Base-by-base conservation (phyloP, 2,888 invertebrate genomes). In the Agapostemon virescens region DNA sequence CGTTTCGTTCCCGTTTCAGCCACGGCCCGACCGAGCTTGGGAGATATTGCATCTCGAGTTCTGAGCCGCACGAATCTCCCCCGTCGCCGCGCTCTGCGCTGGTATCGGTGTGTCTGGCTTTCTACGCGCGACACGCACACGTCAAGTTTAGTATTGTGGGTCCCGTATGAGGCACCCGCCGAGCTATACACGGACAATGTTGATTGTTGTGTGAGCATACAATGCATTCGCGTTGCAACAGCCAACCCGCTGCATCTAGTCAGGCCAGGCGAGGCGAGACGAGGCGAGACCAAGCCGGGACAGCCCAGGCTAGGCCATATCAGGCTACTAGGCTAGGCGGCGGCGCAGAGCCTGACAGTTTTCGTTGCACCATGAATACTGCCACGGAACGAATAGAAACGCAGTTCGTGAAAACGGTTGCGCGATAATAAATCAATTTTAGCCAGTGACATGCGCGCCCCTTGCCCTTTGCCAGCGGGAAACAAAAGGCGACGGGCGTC, bases 201-300 rank as follows among this genome's bases (percentile, higher is more conserved):
- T 89, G 88, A 89, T 88, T 88, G 89, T 89, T 87, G 88, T 84
- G 86, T 82, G 84, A 87, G 88, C 86, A 88, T 86, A 89, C 89
- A 87, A 88, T 89, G 88, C 85, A 81, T 82, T 74, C 75, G 77
- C 77, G 83, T 80, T 84, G 82, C 84, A 82, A 85, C 85, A 84
- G 85, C 69, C 30, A 7, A 5, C 38, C 72, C 49, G 63, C 58
- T 68, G 63, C 81, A 55, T 70, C 74, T 70, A 73, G 66, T 82
- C 79, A 71, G 82, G 66, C 17, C 26, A 17, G 26, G 26, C 26
- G 15, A 15, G 55, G 5, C 26, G 23, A 23, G 23, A 15, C 40
- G 40, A 13, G 15, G 40, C 40, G 40, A 40, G 40, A 40, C 42
- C 42, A 17, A n/a, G 58, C 58, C 17, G 7, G 23, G 52, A 9